phyloP scores from a whole-genome alignment of 2,113 vertebrate genomes.

The Phainopepla nitens region DNA sequence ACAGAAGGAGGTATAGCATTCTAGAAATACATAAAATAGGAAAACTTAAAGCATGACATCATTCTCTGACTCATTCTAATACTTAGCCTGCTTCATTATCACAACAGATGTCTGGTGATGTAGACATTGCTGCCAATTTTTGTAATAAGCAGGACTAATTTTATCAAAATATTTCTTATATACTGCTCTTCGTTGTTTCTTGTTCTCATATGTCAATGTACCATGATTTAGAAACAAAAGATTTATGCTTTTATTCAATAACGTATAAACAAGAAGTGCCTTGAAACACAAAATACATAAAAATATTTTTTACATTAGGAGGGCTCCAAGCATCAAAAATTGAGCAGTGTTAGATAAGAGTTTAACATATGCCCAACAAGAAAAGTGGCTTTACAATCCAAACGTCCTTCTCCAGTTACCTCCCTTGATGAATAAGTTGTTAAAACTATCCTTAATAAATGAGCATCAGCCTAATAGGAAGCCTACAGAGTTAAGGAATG shows the following conservation, averaged over 20 bases:
- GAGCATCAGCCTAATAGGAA: not conserved
- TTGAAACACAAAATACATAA: not conserved
- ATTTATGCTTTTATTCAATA: not conserved
- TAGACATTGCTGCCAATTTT: not conserved
- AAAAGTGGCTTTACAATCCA: not conserved
- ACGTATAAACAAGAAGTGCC: not conserved
- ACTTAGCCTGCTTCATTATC: not conserved
- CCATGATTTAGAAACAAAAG: not conserved
- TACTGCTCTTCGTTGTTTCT: not conserved
- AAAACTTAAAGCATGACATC: not conserved
- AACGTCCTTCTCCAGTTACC: not conserved
- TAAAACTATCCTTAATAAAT: not conserved
- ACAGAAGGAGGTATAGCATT: not conserved
- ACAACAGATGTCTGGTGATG: not conserved
- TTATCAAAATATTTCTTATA: not conserved
- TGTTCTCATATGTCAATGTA: not conserved
- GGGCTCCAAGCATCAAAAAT: not conserved
- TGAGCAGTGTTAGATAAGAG: not conserved
- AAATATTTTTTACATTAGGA: not conserved
- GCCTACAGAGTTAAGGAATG: not conserved
- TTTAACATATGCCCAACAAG: not conserved
- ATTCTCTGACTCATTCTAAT: not conserved
- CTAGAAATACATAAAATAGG: not conserved
- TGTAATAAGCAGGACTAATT: not conserved
- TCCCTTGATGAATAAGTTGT: not conserved